Conservation (phyloP, 2,888 invertebrate genomes). For the Priocnemis perturbator region DNA sequence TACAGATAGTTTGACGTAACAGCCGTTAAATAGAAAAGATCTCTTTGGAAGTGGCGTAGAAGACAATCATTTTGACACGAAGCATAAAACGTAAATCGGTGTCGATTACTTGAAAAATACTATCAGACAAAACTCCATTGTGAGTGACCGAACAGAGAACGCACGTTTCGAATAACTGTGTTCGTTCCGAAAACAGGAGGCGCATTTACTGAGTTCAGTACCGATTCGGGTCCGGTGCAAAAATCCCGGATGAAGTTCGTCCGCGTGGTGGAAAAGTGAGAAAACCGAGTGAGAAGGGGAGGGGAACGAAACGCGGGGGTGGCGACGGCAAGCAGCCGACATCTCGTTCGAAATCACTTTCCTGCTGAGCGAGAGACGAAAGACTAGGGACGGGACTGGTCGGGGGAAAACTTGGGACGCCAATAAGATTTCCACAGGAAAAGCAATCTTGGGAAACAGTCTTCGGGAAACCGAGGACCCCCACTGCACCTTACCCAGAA, state of each 20-base stretch:
- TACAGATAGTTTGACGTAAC: no score
- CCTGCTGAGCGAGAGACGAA: conserved; percentile 7
- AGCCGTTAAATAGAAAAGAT: no score
- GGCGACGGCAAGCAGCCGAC: conserved; percentile 17
- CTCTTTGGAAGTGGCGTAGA: no score
- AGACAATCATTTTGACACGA: no score
- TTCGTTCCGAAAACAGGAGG: no score
- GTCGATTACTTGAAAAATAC: no score
- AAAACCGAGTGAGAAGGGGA: background rate
- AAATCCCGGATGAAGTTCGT: conserved; percentile 1
- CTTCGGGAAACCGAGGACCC: conserved; percentile 20
- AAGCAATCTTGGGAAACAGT: conserved; percentile 50
- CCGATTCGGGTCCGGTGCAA: background rate
- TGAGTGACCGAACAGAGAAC: no score
- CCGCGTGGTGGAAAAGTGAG: background rate
- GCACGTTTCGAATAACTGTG: no score
- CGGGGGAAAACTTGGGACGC: conserved; percentile 28
- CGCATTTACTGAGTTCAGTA: background rate
- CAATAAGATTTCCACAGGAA: conserved; percentile 51
- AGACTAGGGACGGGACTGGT: conserved; percentile 10
- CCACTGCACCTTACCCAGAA: background rate
- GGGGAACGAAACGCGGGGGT: conserved; percentile 9
- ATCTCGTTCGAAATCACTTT: conserved; percentile 29
- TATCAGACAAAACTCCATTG: no score
- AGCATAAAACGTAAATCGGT: no score